phyloP scores from a whole-genome alignment of 1,140 invertebrate genomes.

The Melanaphis sacchari region DNA sequence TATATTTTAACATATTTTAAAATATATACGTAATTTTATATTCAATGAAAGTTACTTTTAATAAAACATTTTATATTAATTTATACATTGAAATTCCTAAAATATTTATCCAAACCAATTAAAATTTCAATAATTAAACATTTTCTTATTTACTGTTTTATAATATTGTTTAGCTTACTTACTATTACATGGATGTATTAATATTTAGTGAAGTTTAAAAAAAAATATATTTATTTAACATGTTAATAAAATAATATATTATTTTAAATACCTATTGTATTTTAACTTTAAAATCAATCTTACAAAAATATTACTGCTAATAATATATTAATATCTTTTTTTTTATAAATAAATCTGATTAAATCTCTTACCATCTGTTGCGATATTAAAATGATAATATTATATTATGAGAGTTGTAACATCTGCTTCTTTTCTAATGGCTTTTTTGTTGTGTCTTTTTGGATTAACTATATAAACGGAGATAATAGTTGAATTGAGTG shows the following conservation, averaged over 20 bases:
- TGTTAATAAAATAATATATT: background rate
- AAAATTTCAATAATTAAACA: background rate
- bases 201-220: background rate
- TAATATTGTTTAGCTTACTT: background rate
- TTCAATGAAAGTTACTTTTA: background rate
- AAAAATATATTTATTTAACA: background rate
- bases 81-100: no score
- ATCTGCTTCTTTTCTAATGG: slow-evolving; percentile 40
- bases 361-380: slow-evolving; percentile 10
- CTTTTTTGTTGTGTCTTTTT: slow-evolving; percentile 31
- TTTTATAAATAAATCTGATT: slow-evolving; percentile 8
- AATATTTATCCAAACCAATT: background rate
- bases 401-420: slow-evolving; percentile 31
- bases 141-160: background rate
- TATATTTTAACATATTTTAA: no score
- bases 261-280: background rate
- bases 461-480: background rate
- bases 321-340: slow-evolving; percentile 3
- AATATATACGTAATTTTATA: background rate
- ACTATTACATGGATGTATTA: background rate
- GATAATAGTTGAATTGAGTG: background rate
- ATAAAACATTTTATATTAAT: background rate
- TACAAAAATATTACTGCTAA: background rate
- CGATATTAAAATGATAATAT: slow-evolving; percentile 32
- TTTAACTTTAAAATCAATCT: background rate